Conservation (phyloP, 2,797 vertebrate species). For the Alfaro cultratus region DNA sequence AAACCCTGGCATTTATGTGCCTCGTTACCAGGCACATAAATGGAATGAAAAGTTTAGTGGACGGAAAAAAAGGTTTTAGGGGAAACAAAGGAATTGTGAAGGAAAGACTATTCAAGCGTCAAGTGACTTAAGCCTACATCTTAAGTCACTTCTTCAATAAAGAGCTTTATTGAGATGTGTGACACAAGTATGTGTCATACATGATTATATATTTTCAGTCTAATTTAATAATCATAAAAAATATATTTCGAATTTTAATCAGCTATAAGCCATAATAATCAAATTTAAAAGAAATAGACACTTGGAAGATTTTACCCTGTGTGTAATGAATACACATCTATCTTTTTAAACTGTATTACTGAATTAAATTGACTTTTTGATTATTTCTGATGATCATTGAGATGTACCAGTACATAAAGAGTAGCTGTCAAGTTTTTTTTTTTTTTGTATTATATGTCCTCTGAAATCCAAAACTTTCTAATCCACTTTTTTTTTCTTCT, state of each 20-base stretch:
- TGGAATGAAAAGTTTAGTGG: neutral
- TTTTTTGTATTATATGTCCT: conserved; percentile 11
- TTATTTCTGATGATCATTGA: neutral
- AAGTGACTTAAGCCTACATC: neutral
- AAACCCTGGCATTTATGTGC: no score
- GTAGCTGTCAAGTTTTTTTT: conserved; percentile 45
- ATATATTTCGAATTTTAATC: neutral
- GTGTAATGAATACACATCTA: neutral
- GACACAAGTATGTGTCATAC: neutral
- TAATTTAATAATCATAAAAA: neutral
- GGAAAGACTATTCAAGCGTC: neutral
- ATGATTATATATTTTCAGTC: neutral
- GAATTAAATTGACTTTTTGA: neutral
- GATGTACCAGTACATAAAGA: conserved; percentile 1
- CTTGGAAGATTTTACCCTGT: neutral
- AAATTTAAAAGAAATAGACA: neutral
- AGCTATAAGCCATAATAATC: neutral
- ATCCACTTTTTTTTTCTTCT: conserved; percentile 1
- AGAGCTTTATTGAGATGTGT: neutral
- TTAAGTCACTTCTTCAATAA: neutral
- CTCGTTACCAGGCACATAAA: neutral
- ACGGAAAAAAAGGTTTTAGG: neutral
- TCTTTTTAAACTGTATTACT: neutral
- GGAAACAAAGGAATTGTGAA: neutral
- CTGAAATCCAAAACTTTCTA: conserved; percentile 28